Evolutionary conservation across 2,888 invertebrate species (phyloP), one percentile per base, ranked within the genome.

Genomic region (Sesia bembeciformis): DNA sequence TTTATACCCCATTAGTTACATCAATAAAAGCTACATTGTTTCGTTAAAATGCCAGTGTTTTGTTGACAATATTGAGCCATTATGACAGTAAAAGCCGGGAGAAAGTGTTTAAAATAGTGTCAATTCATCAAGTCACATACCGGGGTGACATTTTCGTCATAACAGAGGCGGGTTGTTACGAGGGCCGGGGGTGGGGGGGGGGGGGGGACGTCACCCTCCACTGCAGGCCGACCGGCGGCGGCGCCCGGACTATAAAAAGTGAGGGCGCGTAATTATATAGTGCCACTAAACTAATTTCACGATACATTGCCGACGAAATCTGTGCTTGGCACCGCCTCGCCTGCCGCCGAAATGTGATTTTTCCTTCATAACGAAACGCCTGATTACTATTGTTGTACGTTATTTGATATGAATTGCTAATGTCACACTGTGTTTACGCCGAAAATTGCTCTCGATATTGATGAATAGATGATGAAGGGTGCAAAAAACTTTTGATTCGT

Each of bases 281-380:
- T 88, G 84, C 84, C 84, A 86, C 84, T 87, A 89, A 89, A 88
- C 89, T 89, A 88, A 89, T 89, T 89, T 89, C 86, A 89, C 88
- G 89, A 87, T 88, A 89, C 87, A 88, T 87, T 87, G 89, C 84
- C 85, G 78, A 75, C 84, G 78, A 87, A 89, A 89, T 88, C 89
- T 88, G 89, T 81, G 84, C 87, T 81, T 85, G 88, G 89, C 88
- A 88, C 88, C 80, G 78, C 78, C 55, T 78, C 66, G 78, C 76
- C 78, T 73, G 77, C 73, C 74, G 70, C 62, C 77, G 65, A 81
- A 85, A 85, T 81, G 78, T 78, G 80, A 85, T 84, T 86, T 85
- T 80, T 81, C 81, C 75, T 80, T 83, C 78, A 76, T 72, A 78
- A 71, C 75, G 69, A 71, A 81, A 78, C 78, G 67, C 67, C 68